Evolutionary conservation across 2,888 invertebrate species (phyloP).

Genomic region (Psococerastis gibbosa): DNA sequence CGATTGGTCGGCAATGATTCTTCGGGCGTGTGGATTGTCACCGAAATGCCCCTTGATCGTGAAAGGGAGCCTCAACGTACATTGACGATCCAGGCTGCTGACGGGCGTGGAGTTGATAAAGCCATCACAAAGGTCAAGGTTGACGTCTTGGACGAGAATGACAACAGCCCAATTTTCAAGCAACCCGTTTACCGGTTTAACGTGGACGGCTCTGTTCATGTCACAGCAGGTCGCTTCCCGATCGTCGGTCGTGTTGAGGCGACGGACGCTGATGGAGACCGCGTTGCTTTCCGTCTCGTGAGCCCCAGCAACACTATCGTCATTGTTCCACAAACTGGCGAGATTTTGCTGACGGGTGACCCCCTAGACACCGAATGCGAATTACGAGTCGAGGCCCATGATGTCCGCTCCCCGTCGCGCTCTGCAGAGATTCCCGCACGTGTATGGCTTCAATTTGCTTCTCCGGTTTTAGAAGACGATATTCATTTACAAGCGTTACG

Average conservation of each 20-base stretch:
- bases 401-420: slow-evolving; percentile 53
- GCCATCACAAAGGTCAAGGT: slow-evolving; percentile 61
- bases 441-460: slow-evolving; percentile 51
- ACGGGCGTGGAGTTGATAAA: slow-evolving; percentile 59
- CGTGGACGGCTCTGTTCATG: slow-evolving; percentile 30
- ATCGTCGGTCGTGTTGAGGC: slow-evolving; percentile 74
- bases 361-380: slow-evolving; percentile 44
- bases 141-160: slow-evolving; percentile 70
- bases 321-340: slow-evolving; percentile 84
- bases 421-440: slow-evolving; percentile 50
- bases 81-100: slow-evolving; percentile 60
- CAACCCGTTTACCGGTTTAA: slow-evolving; percentile 55
- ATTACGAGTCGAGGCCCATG: slow-evolving; percentile 64
- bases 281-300: slow-evolving; percentile 67
- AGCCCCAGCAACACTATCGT: slow-evolving; percentile 67
- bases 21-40: slow-evolving; percentile 32
- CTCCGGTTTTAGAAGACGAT: slow-evolving; percentile 29
- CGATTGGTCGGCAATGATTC: slow-evolving; percentile 29
- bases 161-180: slow-evolving; percentile 74
- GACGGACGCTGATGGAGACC: slow-evolving; percentile 78
- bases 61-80: slow-evolving; percentile 53
- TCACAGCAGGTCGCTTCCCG: slow-evolving; percentile 56
- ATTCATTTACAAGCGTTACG: slow-evolving; percentile 29
- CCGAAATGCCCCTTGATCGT: slow-evolving; percentile 55
- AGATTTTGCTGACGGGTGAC: slow-evolving; percentile 63